Conservation (phyloP, 2,888 invertebrate species). For the Erebia ligea region DNA sequence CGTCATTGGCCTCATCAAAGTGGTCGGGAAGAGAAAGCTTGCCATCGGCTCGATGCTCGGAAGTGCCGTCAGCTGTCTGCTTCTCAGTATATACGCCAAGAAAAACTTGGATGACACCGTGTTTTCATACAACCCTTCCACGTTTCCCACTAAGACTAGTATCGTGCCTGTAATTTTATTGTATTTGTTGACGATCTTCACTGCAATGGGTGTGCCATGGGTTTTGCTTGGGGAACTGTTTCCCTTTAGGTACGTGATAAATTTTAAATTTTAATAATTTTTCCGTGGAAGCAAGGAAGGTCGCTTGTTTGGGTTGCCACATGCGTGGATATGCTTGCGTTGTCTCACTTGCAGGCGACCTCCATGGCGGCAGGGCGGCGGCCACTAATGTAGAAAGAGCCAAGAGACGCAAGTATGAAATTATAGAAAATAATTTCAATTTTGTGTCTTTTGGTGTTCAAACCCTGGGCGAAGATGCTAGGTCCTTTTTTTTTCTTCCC, state of each 20-base stretch:
- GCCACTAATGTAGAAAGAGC: too few species aligned
- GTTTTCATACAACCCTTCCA: constrained; percentile 69
- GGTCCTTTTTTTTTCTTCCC: too few species aligned
- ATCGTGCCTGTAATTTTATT: constrained; percentile 68
- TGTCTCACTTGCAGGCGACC: too few species aligned
- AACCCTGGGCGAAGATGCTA: too few species aligned
- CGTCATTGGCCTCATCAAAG: constrained; percentile 68
- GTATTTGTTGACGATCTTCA: constrained; percentile 64
- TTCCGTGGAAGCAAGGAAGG: too few species aligned
- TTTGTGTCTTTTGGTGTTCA: too few species aligned
- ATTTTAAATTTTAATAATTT: constrained; percentile 17
- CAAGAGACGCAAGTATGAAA: too few species aligned
- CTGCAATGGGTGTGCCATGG: constrained; percentile 79
- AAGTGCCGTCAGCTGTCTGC: constrained; percentile 63
- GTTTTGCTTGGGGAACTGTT: constrained; percentile 83
- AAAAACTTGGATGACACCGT: constrained; percentile 58
- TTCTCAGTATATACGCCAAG: constrained; percentile 73
- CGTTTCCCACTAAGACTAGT: constrained; percentile 66
- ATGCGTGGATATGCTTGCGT: too few species aligned
- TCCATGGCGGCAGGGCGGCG: too few species aligned
- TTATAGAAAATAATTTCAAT: too few species aligned
- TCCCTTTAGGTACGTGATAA: constrained; percentile 76
- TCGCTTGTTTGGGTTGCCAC: too few species aligned
- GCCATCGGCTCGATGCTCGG: constrained; percentile 70
- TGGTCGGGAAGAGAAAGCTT: constrained; percentile 76